Evolutionary conservation across 2,113 vertebrate genomes (phyloP), one percentile per base, ranked within the genome.

Genomic region (Euleptes europaea): DNA sequence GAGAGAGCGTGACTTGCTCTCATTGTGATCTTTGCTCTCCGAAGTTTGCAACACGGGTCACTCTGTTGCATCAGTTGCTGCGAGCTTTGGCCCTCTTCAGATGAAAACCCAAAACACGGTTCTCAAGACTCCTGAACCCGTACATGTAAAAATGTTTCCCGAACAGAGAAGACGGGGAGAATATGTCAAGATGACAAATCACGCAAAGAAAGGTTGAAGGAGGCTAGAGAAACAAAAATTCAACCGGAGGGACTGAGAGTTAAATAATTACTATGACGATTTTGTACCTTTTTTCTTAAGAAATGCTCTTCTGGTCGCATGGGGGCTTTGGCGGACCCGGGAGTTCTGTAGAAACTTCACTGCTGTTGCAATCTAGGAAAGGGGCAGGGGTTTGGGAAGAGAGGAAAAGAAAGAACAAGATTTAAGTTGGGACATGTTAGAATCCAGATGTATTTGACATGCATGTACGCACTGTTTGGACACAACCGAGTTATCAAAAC

Each of bases 281-380:
- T 14, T 15, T 66, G 93, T 98, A 99, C 99, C 98, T 98, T 99
- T 99, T 94, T 98, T 99, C 96, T 98, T 98, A 89, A 99, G 95
- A 94, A 99, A 99, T 0, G 97, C 96, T 97, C 97, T 99, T 95
- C 98, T 97, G 92, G 96, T 97, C 75, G 96, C 95, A 78, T 98
- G 84, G 0, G 98, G 97, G 89, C 98, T 99, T 92, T 99, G 98
- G 65, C 97, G 97, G 77, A 99, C 99, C 85, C 98, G 97, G 12
- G 97, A 97, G 94, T 99, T 99, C 94, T 99, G 98, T 65, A 99
- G 96, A 95, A 99, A 99, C 94, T 99, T 98, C 90, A 99, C 97
- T 78, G 98, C 98, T 28, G 99, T 99, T 88, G 96, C 95, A 92
- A 99, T 97, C 98, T 99, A 95, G 82, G 44, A 44, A 79, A 57